Percentiles rank a stretch among this genome's conserved stretches.
phyloP scores from a whole-genome alignment of 2,888 invertebrate species.

The Alsophila aescularia region DNA sequence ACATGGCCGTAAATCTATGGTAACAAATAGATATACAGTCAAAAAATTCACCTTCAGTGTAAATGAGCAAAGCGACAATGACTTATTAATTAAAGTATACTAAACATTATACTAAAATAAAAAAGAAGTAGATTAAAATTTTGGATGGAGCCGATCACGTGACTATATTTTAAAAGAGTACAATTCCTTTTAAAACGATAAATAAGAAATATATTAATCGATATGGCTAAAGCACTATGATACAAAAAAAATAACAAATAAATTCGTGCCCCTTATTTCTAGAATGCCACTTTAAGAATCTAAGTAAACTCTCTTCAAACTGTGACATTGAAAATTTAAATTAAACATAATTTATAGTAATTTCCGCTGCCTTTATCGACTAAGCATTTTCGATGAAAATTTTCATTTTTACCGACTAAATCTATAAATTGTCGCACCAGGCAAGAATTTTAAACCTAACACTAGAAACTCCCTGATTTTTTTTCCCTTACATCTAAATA shows the following conservation, averaged over 20 bases:
- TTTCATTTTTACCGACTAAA: conserved; percentile 45
- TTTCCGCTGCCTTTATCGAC: conserved; percentile 43
- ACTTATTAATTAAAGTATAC: conserved; percentile 38
- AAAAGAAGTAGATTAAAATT: conserved; percentile 44
- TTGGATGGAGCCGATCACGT: conserved; percentile 68
- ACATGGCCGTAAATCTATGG: conserved; percentile 82
- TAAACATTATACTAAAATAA: conserved; percentile 42
- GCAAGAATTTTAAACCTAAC: conserved; percentile 77
- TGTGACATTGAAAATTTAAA: conserved; percentile 32
- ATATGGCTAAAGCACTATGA: conserved; percentile 70
- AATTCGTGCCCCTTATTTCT: conserved; percentile 81
- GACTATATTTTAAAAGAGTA: conserved; percentile 35
- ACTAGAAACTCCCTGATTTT: conserved; percentile 82
- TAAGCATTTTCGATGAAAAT: conserved; percentile 52
- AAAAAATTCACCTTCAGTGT: conserved; percentile 45
- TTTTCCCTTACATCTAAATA: conserved; percentile 78
- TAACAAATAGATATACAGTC: conserved; percentile 75
- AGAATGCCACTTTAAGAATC: conserved; percentile 70
- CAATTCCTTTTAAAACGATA: conserved; percentile 57
- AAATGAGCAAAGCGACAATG: conserved; percentile 68
- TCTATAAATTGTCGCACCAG: conserved; percentile 69
- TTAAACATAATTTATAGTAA: conserved; percentile 23
- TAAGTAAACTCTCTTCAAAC: conserved; percentile 42
- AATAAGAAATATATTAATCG: conserved; percentile 75
- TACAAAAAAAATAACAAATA: conserved; percentile 81